phyloP scores from a whole-genome alignment of 2,797 vertebrate genomes.

The Antrozous pallidus region DNA sequence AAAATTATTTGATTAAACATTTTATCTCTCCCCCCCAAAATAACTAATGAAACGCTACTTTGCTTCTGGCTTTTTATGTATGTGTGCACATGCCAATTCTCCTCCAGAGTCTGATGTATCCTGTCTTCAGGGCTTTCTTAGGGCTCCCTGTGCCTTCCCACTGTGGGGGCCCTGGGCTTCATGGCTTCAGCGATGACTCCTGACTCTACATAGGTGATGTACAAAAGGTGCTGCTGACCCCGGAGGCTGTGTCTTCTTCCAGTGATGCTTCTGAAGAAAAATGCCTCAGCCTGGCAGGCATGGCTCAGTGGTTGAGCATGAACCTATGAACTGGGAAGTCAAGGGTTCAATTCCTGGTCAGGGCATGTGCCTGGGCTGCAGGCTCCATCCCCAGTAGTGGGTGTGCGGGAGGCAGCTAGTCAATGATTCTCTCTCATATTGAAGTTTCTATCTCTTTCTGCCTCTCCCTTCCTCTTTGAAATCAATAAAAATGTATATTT shows the following conservation, averaged over 20 bases:
- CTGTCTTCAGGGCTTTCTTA: background rate
- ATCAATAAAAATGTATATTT: no score
- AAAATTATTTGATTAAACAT: no score
- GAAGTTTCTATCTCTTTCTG: no score
- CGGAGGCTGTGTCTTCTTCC: background rate
- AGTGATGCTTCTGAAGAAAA: background rate
- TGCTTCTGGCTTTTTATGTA: background rate
- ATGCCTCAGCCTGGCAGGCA: background rate
- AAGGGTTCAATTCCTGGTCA: no score
- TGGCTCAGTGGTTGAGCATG: no score
- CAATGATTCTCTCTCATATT: no score
- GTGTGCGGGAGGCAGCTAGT: no score
- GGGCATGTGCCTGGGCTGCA: no score
- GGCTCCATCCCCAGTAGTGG: no score
- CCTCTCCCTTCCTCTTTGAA: no score
- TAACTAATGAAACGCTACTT: background rate
- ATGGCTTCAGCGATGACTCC: background rate
- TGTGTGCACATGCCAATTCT: fast-evolving
- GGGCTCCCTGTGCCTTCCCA: background rate
- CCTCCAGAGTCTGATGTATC: background rate
- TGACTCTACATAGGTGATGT: background rate
- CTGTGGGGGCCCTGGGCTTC: background rate
- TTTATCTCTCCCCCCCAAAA: no score
- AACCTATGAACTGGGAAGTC: no score
- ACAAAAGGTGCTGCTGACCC: background rate